A percentile compares a stretch with the other conserved stretches of the same genome.
phyloP scores from a whole-genome alignment of 2,888 invertebrate species.

The Tinea pellionella region DNA sequence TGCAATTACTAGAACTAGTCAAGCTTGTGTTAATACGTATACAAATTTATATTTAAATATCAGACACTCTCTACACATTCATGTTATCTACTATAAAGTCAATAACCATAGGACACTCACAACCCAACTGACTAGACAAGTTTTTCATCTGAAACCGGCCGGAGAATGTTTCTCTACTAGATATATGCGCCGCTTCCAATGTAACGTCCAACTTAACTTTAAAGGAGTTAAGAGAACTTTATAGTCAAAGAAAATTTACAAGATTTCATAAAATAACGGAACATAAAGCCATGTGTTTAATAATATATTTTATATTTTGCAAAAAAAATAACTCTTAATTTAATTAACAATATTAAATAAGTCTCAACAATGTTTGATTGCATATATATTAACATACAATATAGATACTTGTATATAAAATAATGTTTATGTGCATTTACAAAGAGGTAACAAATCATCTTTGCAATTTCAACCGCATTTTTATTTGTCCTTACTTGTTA shows the following conservation, averaged over 20 bases:
- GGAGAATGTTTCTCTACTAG: not conserved
- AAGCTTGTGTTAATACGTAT: not conserved
- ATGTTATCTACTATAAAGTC: not conserved
- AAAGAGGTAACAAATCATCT: not conserved
- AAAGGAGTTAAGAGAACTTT: too few relatives aligned
- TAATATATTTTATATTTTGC: too few relatives aligned
- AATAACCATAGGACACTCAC: not conserved
- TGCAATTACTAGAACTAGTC: not conserved
- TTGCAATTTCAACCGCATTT: not conserved
- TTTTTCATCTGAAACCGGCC: not conserved
- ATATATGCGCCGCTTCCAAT: not conserved
- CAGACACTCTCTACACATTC: not conserved
- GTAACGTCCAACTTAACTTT: too few relatives aligned
- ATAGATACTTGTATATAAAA: too few relatives aligned
- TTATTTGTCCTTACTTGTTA: constrained; percentile 8
- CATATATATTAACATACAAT: too few relatives aligned
- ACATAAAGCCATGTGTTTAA: too few relatives aligned
- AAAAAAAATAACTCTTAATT: too few relatives aligned
- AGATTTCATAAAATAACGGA: too few relatives aligned
- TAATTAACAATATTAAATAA: too few relatives aligned
- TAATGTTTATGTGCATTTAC: too few relatives aligned
- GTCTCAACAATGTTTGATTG: too few relatives aligned
- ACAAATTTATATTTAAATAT: not conserved
- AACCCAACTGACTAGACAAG: not conserved
- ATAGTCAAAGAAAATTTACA: too few relatives aligned